Evolutionary conservation across 2,888 invertebrate genomes (phyloP), one percentile per base, ranked within the genome.

Genomic region (Drosophila paracracens): DNA sequence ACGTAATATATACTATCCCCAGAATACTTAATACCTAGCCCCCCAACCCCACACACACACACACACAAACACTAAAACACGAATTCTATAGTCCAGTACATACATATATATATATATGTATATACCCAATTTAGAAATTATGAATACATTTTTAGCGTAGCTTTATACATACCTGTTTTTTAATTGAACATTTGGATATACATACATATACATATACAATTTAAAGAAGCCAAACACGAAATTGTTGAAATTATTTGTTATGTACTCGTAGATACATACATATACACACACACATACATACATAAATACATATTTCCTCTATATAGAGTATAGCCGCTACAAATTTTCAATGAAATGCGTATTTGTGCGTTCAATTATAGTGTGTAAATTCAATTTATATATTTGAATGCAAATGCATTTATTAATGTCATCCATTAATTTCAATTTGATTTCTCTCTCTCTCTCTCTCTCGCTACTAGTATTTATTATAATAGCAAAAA

Each of bases 361-460:
- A 71, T 69, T 61, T 58, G 27, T 51, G 36, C 60, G 36, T 68
- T 72, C 68, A 40, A 68, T 72, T 70, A 63, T 64, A 63, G 63
- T 70, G 63, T 70, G 31, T 74, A 65, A 29, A 72, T 72, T 76
- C 48, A 58, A 75, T 73, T 77, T 61, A 72, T 70, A 71, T 66
- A 33, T 33, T 33, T 61, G 35, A 64, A 61, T 50, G 48, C 60
- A 66, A 67, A 63, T 74, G 38, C 51, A 74, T 73, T 76, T 78
- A 72, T 63, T 64, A 64, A 68, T 72, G 68, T 53, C 76, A 66
- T 72, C 71, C 67, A 61, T 75, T 65, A 68, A 69, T 66, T 65
- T 68, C 21, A 16, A 63, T 58, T 68, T 61, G n/a, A 38, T 57
- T 54, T n/a, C 2, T 35, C 31, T 33, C 43, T 40, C 18, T 50